These are phyloP conservation scores for Sesamia inferens DNA, from an alignment of 2,888 invertebrate species.

Conservation along the genomic window DNA sequence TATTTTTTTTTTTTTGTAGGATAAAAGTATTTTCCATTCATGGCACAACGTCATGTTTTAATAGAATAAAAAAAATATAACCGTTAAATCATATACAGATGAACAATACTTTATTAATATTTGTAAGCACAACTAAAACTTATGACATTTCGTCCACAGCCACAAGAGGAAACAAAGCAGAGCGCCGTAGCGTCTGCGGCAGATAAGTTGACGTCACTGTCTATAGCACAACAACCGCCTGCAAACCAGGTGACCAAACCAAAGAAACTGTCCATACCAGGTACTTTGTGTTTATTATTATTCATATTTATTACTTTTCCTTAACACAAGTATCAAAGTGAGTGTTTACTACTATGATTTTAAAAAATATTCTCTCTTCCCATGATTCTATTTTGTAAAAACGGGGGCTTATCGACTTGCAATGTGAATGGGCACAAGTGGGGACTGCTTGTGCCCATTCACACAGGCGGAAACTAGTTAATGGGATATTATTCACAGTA, in stretches of 20 bases:
- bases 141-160: constrained; percentile 23
- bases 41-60: background rate
- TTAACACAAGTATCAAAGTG: background rate
- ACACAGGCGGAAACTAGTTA: too few relatives aligned
- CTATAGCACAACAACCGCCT: constrained; percentile 75
- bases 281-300: constrained; percentile 63
- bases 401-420: background rate
- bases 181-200: constrained; percentile 79
- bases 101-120: too few relatives aligned
- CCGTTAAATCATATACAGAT: too few relatives aligned
- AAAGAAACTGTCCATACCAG: constrained; percentile 95
- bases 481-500: background rate
- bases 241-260: constrained; percentile 88
- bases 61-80: too few relatives aligned
- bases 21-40: background rate
- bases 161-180: constrained; percentile 76
- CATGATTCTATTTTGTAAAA: background rate
- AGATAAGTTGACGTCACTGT: constrained; percentile 83
- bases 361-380: background rate
- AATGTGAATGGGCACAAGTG: too few relatives aligned
- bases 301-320: background rate
- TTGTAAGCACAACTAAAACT: too few relatives aligned
- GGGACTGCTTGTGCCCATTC: too few relatives aligned
- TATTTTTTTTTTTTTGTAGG: background rate
- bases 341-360: background rate